phyloP scores from a whole-genome alignment of 2,888 invertebrate genomes.

The Lasiommata megera region DNA sequence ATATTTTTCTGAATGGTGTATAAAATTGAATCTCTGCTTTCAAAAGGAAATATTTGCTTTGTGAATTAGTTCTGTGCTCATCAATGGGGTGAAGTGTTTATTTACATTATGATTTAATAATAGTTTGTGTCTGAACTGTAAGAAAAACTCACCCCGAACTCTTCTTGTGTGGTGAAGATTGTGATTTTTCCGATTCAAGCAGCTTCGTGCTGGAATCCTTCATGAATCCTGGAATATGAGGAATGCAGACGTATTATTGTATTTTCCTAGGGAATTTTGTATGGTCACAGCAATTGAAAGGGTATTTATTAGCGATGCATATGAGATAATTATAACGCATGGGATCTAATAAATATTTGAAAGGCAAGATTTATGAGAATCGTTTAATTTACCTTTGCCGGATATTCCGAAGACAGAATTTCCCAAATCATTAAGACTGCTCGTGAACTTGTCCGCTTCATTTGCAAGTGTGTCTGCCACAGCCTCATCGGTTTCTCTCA shows the following conservation, averaged over 20 bases:
- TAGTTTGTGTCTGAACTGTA: constrained; percentile 13
- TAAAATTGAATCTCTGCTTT: constrained; percentile 4
- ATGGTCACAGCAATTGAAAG: constrained; percentile 15
- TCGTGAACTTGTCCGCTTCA: constrained; percentile 69
- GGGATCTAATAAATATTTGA: constrained; percentile 5
- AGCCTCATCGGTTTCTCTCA: constrained; percentile 44
- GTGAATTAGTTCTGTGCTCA: constrained; percentile 55
- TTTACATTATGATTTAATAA: constrained; percentile 44
- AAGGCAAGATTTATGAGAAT: background rate
- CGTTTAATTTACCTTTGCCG: constrained; percentile 61
- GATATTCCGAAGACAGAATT: constrained; percentile 72
- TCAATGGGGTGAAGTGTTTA: constrained; percentile 54
- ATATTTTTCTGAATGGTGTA: constrained; percentile 13
- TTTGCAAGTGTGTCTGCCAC: constrained; percentile 49
- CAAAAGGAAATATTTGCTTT: constrained; percentile 7
- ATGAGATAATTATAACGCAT: background rate
- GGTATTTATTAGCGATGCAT: constrained; percentile 18
- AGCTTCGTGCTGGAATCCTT: constrained; percentile 73
- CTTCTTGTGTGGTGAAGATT: constrained; percentile 71
- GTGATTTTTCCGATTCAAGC: constrained; percentile 70
- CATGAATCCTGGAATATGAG: constrained; percentile 58
- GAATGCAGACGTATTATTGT: constrained; percentile 3
- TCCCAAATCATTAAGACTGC: constrained; percentile 70
- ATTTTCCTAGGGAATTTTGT: background rate
- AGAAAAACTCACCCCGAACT: constrained; percentile 64